These are phyloP conservation scores for Zaprionus vittiger DNA, from an alignment of 1,140 invertebrate species.

Conservation along the genomic window DNA sequence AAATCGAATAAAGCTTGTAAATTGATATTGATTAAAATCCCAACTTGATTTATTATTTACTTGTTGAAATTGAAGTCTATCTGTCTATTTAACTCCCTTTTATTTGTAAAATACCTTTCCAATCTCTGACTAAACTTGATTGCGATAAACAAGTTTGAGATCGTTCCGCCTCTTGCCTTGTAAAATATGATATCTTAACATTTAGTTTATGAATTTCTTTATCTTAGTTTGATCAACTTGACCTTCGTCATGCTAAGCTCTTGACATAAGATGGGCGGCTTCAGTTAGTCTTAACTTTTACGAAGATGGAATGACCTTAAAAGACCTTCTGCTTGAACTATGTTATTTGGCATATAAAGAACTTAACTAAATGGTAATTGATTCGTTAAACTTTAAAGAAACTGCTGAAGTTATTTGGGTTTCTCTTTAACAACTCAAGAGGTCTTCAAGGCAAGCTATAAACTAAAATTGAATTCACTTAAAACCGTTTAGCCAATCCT, in stretches of 20 bases:
- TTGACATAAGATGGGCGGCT: conserved; percentile 8
- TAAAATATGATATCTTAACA: conserved; percentile 27
- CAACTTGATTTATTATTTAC: conserved; percentile 26
- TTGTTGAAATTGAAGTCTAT: conserved; percentile 20
- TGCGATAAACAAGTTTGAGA: conserved; percentile 35
- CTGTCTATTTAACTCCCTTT: not conserved
- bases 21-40: conserved; percentile 50
- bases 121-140: conserved; percentile 18
- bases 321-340: too few species aligned
- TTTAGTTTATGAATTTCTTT: conserved; percentile 17
- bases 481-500: conserved; percentile 18
- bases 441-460: not conserved
- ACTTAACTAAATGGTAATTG: not conserved
- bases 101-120: conserved; percentile 2
- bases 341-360: too few species aligned
- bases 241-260: conserved; percentile 17
- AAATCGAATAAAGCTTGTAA: conserved; percentile 76
- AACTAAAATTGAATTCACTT: conserved; percentile 22
- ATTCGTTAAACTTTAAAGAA: not conserved
- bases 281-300: not conserved
- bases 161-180: conserved; percentile 5
- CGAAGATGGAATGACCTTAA: too few species aligned
- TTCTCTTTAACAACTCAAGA: not conserved
- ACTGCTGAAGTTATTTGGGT: not conserved
- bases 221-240: conserved; percentile 20